Evolutionary conservation across 2,797 vertebrate species (phyloP), one percentile per base, ranked within the genome.

Genomic region (Nothura maculosa): DNA sequence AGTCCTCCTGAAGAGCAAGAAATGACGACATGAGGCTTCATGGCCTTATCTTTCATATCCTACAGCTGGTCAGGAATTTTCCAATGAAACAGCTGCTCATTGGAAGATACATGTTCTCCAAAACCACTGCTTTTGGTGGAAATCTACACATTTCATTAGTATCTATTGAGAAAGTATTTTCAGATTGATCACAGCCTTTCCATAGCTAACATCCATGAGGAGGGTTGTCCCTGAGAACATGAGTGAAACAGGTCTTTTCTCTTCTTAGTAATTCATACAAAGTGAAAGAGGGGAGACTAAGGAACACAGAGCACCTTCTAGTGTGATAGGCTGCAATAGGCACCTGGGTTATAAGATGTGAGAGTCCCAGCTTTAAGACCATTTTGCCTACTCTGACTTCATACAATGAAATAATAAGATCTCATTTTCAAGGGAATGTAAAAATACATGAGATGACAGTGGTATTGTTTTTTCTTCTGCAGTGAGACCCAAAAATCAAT

Each of bases 11-110:
- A 72, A 84, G 91, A 91, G 88, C 81, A 64, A 0, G 6, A 80
- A 54, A 77, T 94, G 94, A 90, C 85, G 93, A 70, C 20, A 85
- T 25, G 1, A 0, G 69, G 57, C 87, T 86, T 10, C 11, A 43
- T 55, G 78, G 92, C 75, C 72, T 89, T 95, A 72, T 64, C 68
- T 88, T 91, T 88, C 74, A 40, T 55, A 54, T 76, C 78, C 34
- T 83, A 12, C 54, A 63, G 47, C 58, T 93, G 73, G 12, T 55
- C 43, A 63, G 85, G 77, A 96, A 93, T 87, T 96, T 96, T 94
- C 92, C 93, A 85, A 4, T 58, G 66, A 62, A 92, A 81, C 58
- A 89, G 27, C 55, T 91, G 42, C 69, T 91, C 66, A 48, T 8
- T 66, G 43, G 9, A n/a, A 91, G 76, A 18, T 34, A 6, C 16